Evolutionary conservation across 1,140 invertebrate genomes (phyloP), one percentile per base, ranked within the genome.

Genomic region (Solen grandis): DNA sequence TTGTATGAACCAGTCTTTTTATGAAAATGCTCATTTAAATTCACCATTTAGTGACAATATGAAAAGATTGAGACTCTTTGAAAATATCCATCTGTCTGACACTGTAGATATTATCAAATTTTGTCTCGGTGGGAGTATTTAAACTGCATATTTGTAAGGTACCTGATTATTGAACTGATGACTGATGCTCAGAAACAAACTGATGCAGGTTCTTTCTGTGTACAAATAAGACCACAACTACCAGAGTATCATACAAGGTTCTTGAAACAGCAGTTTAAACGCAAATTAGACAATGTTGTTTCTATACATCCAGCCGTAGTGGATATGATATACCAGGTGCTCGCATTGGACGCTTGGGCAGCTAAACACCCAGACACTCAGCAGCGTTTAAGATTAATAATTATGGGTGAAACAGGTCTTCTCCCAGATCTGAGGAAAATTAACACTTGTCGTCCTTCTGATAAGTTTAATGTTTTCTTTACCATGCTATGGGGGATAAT

Each of bases 381-480:
- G n/a, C n/a, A 76, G 36, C 14, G 73, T 1, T 5, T 76, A 5
- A 8, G 59, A 27, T 31, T 76, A n/a, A 78, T 78, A 35, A 55
- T 55, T 57, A 27, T 78, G 14, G 75, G 50, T 31, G 81, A 83
- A 38, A 72, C 65, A n/a, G 81, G 81, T 55, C 16, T 82, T 3
- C 50, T 82, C 10, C 22, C 68, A 29, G 80, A 85, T 36, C 16
- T 85, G 59, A 65, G 72, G 38, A 54, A 80, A 62, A 50, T 85
- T 14, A 82, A 85, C 50, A 73, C 63, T 55, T 63, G 74, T 10
- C 19, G 66, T 13, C 79, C 83, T 54, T 33, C 29, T 70, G 80
- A 79, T 50, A 78, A 65, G 5, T 85, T 82, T 75, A 41, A 74
- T 41, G 52, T 59, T 16, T 82, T 82, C 59, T 85, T 82, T 55